phyloP scores from a whole-genome alignment of 2,888 invertebrate genomes.

The Tetrapedia diversipes region DNA sequence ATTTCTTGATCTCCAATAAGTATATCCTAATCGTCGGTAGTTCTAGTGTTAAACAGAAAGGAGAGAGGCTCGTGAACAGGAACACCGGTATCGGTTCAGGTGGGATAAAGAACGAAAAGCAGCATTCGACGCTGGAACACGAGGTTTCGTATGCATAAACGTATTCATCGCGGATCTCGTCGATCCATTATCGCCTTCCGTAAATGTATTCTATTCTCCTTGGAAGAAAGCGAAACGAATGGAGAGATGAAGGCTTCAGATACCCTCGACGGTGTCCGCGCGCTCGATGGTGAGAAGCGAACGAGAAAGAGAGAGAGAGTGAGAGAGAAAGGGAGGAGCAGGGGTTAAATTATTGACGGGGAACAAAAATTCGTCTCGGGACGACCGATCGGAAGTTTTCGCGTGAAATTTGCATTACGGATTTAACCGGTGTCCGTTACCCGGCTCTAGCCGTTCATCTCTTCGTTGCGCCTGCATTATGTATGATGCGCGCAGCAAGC shows the following conservation, averaged over 20 bases:
- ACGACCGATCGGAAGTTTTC: slow-evolving; percentile 44
- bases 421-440: slow-evolving; percentile 53
- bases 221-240: background rate
- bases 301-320: background rate
- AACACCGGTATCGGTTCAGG: background rate
- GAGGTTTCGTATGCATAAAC: background rate
- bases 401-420: slow-evolving; percentile 48
- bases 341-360: slow-evolving; percentile 37
- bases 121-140: background rate
- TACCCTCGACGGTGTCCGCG: slow-evolving; percentile 4
- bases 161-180: slow-evolving; percentile 2
- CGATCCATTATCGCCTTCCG: background rate
- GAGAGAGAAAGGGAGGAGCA: background rate
- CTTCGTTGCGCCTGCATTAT: slow-evolving; percentile 71
- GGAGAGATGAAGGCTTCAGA: slow-evolving; percentile 14
- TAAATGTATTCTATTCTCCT: slow-evolving; percentile 34
- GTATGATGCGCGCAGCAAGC: slow-evolving; percentile 64
- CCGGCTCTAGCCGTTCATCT: slow-evolving; percentile 45
- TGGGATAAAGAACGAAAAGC: background rate
- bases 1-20: too few species aligned
- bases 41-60: background rate
- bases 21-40: too few species aligned
- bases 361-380: slow-evolving; percentile 25
- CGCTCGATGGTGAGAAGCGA: too few species aligned
- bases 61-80: background rate